Conservation (phyloP, 2,888 invertebrate species). For the Cryptops parisi region DNA sequence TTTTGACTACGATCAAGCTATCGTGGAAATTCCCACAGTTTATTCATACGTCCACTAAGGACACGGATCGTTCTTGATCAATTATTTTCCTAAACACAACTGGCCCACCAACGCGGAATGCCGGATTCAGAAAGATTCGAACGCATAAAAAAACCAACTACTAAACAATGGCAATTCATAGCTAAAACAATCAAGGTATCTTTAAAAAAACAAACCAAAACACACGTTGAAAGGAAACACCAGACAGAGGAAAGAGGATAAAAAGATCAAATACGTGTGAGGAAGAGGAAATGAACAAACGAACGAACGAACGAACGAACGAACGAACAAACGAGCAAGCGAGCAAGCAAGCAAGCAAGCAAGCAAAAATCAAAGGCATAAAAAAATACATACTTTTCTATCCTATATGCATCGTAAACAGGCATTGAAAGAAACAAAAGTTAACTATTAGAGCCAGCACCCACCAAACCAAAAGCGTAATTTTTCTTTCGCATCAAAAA, state of each 20-base stretch:
- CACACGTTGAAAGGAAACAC: neutral
- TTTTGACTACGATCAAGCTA: no score
- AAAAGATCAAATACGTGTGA: neutral
- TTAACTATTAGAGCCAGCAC: no score
- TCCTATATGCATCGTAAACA: constrained; percentile 5
- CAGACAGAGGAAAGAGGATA: neutral
- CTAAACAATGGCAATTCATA: neutral
- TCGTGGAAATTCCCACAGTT: no score
- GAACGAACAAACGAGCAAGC: neutral
- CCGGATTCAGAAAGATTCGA: no score
- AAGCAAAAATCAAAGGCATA: neutral
- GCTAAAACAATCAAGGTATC: neutral
- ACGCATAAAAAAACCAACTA: no score
- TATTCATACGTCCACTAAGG: no score
- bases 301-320: neutral
- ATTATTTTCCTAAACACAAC: no score
- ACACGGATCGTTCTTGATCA: no score
- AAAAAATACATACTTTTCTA: constrained; percentile 14
- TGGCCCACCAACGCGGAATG: no score
- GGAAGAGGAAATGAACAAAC: neutral
- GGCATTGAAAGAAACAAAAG: neutral
- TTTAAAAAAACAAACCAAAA: neutral
- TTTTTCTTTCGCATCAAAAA: no score
- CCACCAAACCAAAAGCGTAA: no score
- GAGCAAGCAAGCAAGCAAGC: neutral